Base-by-base conservation (phyloP, 2,113 vertebrate genomes). In the Rhinichthys klamathensis region DNA sequence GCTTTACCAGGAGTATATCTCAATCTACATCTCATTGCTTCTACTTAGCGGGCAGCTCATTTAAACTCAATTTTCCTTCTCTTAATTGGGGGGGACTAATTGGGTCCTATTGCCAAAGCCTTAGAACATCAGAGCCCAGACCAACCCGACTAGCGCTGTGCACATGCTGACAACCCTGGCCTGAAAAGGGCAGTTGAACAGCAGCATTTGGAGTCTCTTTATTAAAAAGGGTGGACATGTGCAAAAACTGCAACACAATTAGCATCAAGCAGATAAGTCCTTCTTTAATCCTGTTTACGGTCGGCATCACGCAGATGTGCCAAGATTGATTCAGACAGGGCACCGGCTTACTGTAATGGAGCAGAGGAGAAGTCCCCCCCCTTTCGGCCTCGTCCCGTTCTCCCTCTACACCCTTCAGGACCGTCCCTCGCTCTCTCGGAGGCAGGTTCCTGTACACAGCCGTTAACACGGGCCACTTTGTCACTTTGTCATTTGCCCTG, bases 271-370 rank as follows among this genome's bases (percentile, higher is more conserved):
- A 95, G 96, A 96, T 96, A 96, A 96, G 95, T 94, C 96, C 93
- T 91, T 85, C 93, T 94, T 93, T 97, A 97, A 97, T 97, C 96
- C 96, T 96, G 95, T 97, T 97, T 97, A 97, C 92, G 95, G 94
- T 95, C 92, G 89, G 88, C 93, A 93, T 96, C 95, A 96, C 95
- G 93, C 96, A 97, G 96, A 96, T 97, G 96, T 96, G 96, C 94
- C 94, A 95, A 94, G 95, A 97, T 96, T 96, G 95, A 95, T 95
- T 95, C 91, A 93, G 96, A 97, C 96, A 96, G 94, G 93, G 92
- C 90, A 90, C 94, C 91, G 93, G 96, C 95, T 96, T 96, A 96
- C 93, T 94, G 94, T 95, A 94, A 92, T 93, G 93, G 94, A 94
- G 95, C 89, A 82, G 74, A 58, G 54, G 69, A 38, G 78, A 80